Evolutionary conservation across 2,797 vertebrate species (phyloP), one percentile per base, ranked within the genome.

Genomic region (Platalea minor): DNA sequence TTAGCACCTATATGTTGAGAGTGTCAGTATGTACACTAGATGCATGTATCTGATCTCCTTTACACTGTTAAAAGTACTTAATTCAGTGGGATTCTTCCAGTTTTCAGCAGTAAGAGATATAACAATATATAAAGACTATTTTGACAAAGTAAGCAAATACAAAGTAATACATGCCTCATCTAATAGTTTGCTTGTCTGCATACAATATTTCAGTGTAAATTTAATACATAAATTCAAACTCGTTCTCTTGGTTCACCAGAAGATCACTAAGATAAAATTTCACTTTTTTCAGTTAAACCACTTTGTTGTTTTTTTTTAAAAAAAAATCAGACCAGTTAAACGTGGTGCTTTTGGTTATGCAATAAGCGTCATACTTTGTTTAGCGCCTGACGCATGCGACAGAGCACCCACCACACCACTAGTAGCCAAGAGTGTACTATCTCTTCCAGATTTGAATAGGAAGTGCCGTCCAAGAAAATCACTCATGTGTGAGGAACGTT

Each of bases 381-480:
- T 63, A 89, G 56, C 3, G 21, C 43, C 67, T 61, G 28, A 78
- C 6, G 5, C 10, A 9, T 56, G 74, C 61, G 87, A 70, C 45
- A 83, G 72, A 68, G 45, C 15, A 89, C 64, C 60, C 65, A 65
- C 35, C 48, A 87, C 39, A 75, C 23, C 60, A 65, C 46, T 23
- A 50, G 61, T 17, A 77, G 74, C 35, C 54, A 81, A 76, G 77
- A 77, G 21, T 50, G 37, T 35, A 46, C 50, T 46, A 5, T 65
- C 24, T 74, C 28, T 89, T 80, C 53, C 50, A 92, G 81, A 80
- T 80, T 77, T 51, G 43, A 83, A 83, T 24, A 83, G 50, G n/a
- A 94, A 69, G n/a, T 60, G 31, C 48, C 9, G 12, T 48, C 60
- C 91, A 95, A 95, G 67, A 80, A 93, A 97, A 91, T 59, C 84